Evolutionary conservation across 92 coral and sea anemone species (phyloP).

Genomic region (Nematostella vectensis): DNA sequence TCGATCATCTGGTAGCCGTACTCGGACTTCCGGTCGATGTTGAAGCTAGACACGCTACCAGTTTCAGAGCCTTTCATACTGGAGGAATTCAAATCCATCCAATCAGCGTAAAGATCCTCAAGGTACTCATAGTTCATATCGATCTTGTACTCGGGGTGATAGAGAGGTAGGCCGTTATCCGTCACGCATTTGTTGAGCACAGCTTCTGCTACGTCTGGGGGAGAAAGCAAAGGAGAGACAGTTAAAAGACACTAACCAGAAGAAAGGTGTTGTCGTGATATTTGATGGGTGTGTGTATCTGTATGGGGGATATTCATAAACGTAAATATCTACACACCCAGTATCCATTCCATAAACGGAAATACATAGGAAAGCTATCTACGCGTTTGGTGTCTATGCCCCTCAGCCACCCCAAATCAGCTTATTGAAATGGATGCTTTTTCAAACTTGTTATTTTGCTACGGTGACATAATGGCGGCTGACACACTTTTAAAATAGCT

Average conservation of each 20-base stretch:
- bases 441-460: too few species aligned
- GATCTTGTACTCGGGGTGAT: slow-evolving; percentile 54
- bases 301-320: too few species aligned
- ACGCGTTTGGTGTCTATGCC: too few species aligned
- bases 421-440: too few species aligned
- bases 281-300: too few species aligned
- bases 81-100: slow-evolving; percentile 29
- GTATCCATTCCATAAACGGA: too few species aligned
- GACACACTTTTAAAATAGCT: too few species aligned
- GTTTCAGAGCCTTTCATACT: slow-evolving; percentile 50
- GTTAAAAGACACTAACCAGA: not conserved
- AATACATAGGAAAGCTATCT: too few species aligned
- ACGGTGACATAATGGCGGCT: too few species aligned
- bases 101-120: slow-evolving; percentile 79
- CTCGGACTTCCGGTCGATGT: slow-evolving; percentile 35
- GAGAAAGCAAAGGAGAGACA: not conserved
- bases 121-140: slow-evolving; percentile 69
- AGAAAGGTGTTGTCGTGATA: too few species aligned
- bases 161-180: slow-evolving; percentile 47
- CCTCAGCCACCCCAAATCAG: too few species aligned
- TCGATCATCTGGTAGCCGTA: slow-evolving; percentile 30
- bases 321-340: too few species aligned
- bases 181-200: slow-evolving; percentile 72
- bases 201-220: slow-evolving; percentile 74
- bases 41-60: slow-evolving; percentile 41